Percentiles rank a stretch among this genome's conserved stretches.
These are phyloP conservation scores for Oreortyx pictus DNA, from an alignment of 2,797 vertebrate species.

Conservation along the genomic window DNA sequence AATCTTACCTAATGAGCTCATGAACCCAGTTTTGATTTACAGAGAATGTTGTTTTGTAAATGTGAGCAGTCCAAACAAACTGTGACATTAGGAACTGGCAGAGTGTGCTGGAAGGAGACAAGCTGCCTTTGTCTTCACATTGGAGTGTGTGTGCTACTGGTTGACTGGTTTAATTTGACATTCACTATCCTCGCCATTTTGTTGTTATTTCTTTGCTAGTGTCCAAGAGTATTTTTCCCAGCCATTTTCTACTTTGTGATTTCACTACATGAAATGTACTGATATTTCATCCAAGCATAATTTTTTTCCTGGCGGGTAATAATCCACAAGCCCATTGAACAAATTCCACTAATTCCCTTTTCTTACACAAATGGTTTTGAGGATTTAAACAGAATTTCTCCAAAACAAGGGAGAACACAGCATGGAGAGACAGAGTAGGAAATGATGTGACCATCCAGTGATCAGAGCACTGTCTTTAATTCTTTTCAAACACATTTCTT, in stretches of 20 bases:
- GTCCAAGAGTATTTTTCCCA: not conserved
- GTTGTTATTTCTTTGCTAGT: not conserved
- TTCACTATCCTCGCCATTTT: not conserved
- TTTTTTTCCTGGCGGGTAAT: not conserved
- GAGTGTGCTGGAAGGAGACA: not conserved
- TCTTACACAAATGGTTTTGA: not conserved
- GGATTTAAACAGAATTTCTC: not conserved
- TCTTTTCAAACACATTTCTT: not conserved
- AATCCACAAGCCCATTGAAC: not conserved
- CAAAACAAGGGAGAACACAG: not conserved
- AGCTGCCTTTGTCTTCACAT: not conserved
- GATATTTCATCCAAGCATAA: not conserved
- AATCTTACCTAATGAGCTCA: not conserved
- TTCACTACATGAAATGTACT: not conserved
- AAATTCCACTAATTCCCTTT: not conserved
- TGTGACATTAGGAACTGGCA: not conserved
- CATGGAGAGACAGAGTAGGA: not conserved
- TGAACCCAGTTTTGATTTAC: not conserved
- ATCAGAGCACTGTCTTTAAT: not conserved
- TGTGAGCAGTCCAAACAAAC: not conserved
- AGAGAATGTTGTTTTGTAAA: not conserved
- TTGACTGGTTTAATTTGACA: not conserved
- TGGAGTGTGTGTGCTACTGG: not conserved
- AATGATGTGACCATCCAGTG: not conserved
- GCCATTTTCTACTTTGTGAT: not conserved